These are phyloP conservation scores for Pocota personata DNA, from an alignment of 2,888 invertebrate species.

Conservation along the genomic window DNA sequence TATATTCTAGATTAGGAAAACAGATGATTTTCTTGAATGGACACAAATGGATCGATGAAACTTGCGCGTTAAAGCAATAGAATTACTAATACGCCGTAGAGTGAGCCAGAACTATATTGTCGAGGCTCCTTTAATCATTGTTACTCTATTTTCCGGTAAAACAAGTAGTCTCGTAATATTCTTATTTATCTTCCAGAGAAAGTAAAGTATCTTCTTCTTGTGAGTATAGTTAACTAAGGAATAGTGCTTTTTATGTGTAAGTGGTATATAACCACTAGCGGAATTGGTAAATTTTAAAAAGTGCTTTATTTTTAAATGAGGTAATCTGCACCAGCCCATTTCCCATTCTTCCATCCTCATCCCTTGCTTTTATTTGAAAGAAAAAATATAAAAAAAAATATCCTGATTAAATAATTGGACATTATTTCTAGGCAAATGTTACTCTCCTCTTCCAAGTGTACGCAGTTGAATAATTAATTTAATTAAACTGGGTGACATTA, in stretches of 20 bases:
- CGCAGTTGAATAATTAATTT: constrained; percentile 54
- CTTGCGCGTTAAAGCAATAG: constrained; percentile 57
- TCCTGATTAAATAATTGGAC: constrained; percentile 49
- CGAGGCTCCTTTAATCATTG: constrained; percentile 52
- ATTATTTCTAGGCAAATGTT: constrained; percentile 5
- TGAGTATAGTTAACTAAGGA: constrained; percentile 2
- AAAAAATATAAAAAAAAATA: constrained; percentile 17
- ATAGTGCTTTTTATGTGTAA: not conserved
- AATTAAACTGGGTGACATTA: constrained; percentile 61
- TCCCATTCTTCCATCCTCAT: not conserved
- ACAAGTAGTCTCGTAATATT: constrained; percentile 46
- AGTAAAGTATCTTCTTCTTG: constrained; percentile 1
- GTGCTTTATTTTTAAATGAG: not conserved
- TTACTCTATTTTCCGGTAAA: constrained; percentile 68
- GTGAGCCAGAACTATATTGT: constrained; percentile 62
- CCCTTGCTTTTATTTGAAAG: not conserved
- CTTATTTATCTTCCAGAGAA: constrained; percentile 13
- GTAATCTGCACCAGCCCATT: not conserved
- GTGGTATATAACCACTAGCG: not conserved
- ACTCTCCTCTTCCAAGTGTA: constrained; percentile 2
- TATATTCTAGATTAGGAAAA: constrained; percentile 43
- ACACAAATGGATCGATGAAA: constrained; percentile 58
- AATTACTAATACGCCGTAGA: constrained; percentile 69
- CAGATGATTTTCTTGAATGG: constrained; percentile 57
- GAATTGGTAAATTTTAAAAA: constrained; percentile 19